Evolutionary conservation across 2,888 invertebrate genomes (phyloP).

Genomic region (Sinodicranocentrus sp.): DNA sequence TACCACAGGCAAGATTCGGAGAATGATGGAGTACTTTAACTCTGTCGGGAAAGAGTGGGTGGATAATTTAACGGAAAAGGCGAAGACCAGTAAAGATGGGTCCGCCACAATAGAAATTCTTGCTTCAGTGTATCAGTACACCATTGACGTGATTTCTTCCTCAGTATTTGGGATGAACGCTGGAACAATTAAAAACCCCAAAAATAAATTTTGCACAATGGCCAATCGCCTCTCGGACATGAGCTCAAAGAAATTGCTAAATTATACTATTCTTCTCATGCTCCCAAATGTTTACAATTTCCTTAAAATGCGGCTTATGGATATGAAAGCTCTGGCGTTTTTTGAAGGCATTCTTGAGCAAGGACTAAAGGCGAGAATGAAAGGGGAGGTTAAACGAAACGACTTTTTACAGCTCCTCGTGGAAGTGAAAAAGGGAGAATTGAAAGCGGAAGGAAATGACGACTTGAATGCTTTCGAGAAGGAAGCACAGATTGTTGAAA

Average conservation of each 20-base stretch:
- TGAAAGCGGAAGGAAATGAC: slow-evolving; percentile 51
- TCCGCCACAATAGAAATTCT: neutral
- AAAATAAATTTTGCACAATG: neutral
- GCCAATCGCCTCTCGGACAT: neutral
- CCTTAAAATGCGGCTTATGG: neutral
- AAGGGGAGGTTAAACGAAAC: slow-evolving; percentile 38
- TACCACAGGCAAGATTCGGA: slow-evolving; percentile 42
- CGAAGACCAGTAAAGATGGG: neutral
- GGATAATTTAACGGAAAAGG: neutral
- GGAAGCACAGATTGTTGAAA: slow-evolving; percentile 46
- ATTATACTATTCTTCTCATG: neutral
- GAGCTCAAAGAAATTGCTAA: neutral
- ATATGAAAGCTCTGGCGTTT: neutral
- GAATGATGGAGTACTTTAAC: slow-evolving; percentile 25
- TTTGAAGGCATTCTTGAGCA: slow-evolving; percentile 2
- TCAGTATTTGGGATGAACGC: slow-evolving; percentile 77
- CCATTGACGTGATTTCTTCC: slow-evolving; percentile 35
- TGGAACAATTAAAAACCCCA: slow-evolving; percentile 77
- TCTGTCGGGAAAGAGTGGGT: neutral
- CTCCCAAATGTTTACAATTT: slow-evolving; percentile 24
- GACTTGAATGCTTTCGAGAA: slow-evolving; percentile 66
- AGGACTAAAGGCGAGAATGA: slow-evolving; percentile 42
- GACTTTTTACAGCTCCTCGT: slow-evolving; percentile 69
- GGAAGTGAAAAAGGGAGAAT: slow-evolving; percentile 52
- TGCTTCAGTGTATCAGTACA: neutral